phyloP scores from a whole-genome alignment of 2,797 vertebrate genomes.

The Rhinatrema bivittatum region DNA sequence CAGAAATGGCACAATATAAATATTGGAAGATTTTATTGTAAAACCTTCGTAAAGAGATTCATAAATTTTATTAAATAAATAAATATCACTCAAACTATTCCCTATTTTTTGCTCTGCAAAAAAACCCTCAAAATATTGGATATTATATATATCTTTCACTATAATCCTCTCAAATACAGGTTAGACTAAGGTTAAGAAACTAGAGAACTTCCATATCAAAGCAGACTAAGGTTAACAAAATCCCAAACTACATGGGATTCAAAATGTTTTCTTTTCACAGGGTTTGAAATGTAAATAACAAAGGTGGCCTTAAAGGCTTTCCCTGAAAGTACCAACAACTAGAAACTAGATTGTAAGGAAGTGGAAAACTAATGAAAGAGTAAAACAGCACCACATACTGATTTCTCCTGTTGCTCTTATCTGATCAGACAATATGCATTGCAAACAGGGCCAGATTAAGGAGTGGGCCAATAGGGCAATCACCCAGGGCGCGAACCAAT shows the following conservation, averaged over 20 bases:
- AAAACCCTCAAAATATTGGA: constrained; percentile 44
- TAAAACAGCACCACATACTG: background rate
- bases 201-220: constrained; percentile 46
- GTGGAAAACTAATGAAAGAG: background rate
- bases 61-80: background rate
- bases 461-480: too few species aligned
- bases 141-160: constrained; percentile 42
- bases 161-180: constrained; percentile 42
- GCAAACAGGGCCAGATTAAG: too few species aligned
- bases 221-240: constrained; percentile 33
- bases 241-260: constrained; percentile 17
- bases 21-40: too few species aligned
- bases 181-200: constrained; percentile 49
- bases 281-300: background rate
- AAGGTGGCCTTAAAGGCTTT: too few species aligned
- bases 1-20: background rate
- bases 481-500: too few species aligned
- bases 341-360: too few species aligned
- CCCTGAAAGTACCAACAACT: background rate
- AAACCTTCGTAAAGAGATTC: too few species aligned
- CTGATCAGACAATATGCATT: background rate
- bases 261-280: constrained; percentile 13
- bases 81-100: constrained; percentile 12
- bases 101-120: constrained; percentile 30
- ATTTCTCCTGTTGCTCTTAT: background rate